Evolutionary conservation across 2,797 vertebrate genomes (phyloP), one percentile per base, ranked within the genome.

Genomic region (Perdix hodgsoniae): DNA sequence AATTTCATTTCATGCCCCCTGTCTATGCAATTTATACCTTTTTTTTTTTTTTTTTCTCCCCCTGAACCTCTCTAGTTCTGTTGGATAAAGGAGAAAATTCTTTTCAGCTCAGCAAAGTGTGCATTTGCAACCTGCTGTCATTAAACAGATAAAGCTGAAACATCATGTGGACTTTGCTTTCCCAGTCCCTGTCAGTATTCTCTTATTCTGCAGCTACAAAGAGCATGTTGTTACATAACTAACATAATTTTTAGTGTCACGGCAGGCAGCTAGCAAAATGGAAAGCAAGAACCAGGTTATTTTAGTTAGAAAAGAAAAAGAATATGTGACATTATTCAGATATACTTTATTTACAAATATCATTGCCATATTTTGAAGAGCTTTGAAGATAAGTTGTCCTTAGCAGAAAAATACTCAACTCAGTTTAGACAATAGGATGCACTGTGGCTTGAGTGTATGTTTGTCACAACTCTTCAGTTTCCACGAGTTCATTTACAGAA

Each of bases 201-300:
- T 94, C 78, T 93, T 96, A 94, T 84, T 96, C 83, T 87, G 39
- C 88, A 83, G 93, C 81, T 93, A 91, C 94, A 94, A 90, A 96
- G 88, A 94, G 10, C 54, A 37, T 72, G 56, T 87, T 95, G 90
- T 96, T 96, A 96, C 59, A 83, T 96, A 96, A 95, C 83, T 95
- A 96, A 85, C 94, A 96, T 90, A 91, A 92, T 95, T 95, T 96
- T 89, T 92, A 83, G 69, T 85, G 86, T 93, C 94, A 92, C 66
- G 83, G 88, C 88, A 96, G 86, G 90, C 83, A 95, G 86, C 65
- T 86, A 90, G 88, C 14, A 5, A 95, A 95, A 94, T 89, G 78
- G 88, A 95, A 95, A 78, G 65, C 63, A 63, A 96, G 64, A 94
- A 94, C 67, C 93, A 57, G 91, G 88, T 94, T 95, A 94, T 91